Evolutionary conservation across 2,888 invertebrate genomes (phyloP).

Genomic region (Esperia sulphurella): DNA sequence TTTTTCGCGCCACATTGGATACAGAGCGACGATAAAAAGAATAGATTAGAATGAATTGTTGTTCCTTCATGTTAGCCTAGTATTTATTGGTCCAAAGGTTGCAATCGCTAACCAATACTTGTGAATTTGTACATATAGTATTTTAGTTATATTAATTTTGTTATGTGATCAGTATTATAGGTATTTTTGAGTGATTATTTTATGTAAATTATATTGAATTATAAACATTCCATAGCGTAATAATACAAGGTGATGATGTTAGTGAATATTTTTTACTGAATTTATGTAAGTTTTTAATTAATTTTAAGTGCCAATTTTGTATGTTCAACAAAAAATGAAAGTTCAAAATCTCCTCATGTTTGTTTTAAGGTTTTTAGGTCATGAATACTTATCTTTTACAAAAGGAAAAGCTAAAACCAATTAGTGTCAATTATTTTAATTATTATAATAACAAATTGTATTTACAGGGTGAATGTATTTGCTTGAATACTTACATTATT

Average conservation of each 20-base stretch:
- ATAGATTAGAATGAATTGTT: conserved; percentile 5
- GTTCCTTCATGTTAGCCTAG: conserved; percentile 26
- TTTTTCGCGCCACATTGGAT: conserved; percentile 42
- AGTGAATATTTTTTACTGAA: conserved; percentile 11
- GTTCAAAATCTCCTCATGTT: neutral
- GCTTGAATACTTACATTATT: neutral
- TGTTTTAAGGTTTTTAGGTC: neutral
- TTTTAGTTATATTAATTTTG: conserved; percentile 10
- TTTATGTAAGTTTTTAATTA: conserved; percentile 25
- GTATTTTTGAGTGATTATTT: conserved; percentile 25
- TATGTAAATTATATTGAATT: conserved; percentile 10
- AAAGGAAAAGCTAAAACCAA: neutral
- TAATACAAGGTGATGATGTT: conserved; percentile 40
- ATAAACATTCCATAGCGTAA: conserved; percentile 39
- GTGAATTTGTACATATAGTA: conserved; percentile 13
- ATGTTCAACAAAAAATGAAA: neutral
- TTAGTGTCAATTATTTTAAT: neutral
- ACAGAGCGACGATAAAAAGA: conserved; percentile 33
- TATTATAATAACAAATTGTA: neutral
- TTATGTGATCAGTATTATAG: conserved; percentile 65
- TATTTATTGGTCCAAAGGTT: conserved; percentile 24
- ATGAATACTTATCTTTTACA: neutral
- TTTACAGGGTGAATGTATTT: conserved; percentile 22
- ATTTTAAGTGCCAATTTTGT: conserved; percentile 18
- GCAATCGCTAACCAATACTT: conserved; percentile 14